Conservation (phyloP, 2,113 vertebrate species). For the Takifugu bimaculatus region DNA sequence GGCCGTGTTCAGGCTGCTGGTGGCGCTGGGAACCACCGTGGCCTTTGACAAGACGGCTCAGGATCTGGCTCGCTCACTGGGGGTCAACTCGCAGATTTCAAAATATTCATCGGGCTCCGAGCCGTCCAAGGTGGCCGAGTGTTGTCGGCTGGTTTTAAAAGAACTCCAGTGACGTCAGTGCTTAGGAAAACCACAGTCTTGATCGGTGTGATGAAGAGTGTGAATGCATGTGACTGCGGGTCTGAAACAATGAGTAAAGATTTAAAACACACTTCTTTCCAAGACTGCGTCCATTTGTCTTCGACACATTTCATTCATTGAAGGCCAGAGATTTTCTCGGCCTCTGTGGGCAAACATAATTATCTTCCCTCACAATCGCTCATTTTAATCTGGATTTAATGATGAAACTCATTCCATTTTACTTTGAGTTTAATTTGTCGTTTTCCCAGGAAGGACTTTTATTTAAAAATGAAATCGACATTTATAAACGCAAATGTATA, state of each 20-base stretch:
- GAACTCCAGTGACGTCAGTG: conserved; percentile 77
- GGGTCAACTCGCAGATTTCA: conserved; percentile 89
- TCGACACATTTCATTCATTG: too few relatives aligned
- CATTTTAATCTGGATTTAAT: neutral
- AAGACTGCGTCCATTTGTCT: too few relatives aligned
- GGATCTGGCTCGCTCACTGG: conserved; percentile 92
- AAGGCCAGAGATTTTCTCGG: too few relatives aligned
- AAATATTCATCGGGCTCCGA: conserved; percentile 89
- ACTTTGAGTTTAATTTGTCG: too few relatives aligned
- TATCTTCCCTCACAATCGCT: neutral
- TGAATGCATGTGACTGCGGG: neutral
- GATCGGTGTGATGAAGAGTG: conserved; percentile 37
- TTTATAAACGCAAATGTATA: too few relatives aligned
- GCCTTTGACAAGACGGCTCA: conserved; percentile 84
- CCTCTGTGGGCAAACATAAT: too few relatives aligned
- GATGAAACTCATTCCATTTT: too few relatives aligned
- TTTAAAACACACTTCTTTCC: too few relatives aligned
- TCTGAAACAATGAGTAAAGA: too few relatives aligned
- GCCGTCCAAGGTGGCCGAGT: conserved; percentile 91
- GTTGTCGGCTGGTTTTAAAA: conserved; percentile 89
- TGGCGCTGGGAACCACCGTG: conserved; percentile 93
- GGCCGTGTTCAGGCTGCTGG: conserved; percentile 92
- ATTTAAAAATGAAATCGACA: too few relatives aligned
- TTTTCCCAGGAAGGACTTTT: too few relatives aligned
- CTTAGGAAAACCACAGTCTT: neutral